Conservation (phyloP, 2,888 invertebrate genomes). For the Nomada fabriciana region DNA sequence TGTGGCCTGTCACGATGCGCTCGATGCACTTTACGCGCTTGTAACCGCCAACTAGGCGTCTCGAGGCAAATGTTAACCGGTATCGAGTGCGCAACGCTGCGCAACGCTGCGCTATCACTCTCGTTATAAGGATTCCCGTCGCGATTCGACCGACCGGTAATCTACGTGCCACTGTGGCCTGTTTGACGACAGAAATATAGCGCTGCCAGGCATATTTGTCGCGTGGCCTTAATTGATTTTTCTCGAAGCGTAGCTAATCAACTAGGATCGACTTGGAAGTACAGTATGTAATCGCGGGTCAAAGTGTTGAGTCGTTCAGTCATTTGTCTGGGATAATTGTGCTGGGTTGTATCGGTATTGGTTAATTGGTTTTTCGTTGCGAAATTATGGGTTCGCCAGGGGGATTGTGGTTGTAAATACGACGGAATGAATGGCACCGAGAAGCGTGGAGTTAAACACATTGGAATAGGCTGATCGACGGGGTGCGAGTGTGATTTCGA, state of each 20-base stretch:
- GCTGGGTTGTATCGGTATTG: background rate
- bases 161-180: background rate
- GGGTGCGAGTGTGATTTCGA: background rate
- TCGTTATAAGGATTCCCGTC: slow-evolving; percentile 48
- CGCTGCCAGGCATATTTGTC: background rate
- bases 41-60: slow-evolving; percentile 52
- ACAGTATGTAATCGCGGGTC: too few species aligned
- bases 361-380: slow-evolving; percentile 16
- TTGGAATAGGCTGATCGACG: background rate
- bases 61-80: slow-evolving; percentile 65
- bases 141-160: slow-evolving; percentile 1
- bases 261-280: background rate
- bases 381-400: background rate
- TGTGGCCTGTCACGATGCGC: slow-evolving; percentile 52
- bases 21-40: slow-evolving; percentile 67
- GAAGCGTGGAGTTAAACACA: background rate
- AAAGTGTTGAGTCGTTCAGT: background rate
- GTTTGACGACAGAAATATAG: background rate
- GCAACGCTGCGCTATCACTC: slow-evolving; percentile 6
- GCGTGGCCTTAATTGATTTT: slow-evolving; percentile 2
- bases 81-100: slow-evolving; percentile 34
- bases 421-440: background rate
- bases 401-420: too few species aligned
- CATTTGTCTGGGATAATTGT: slow-evolving; percentile 7
- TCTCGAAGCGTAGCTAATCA: background rate